Percentiles rank a stretch among this genome's conserved stretches.
These are phyloP conservation scores for Platyrinchus mystaceus DNA, from an alignment of 2,797 vertebrate genomes.

Conservation along the genomic window DNA sequence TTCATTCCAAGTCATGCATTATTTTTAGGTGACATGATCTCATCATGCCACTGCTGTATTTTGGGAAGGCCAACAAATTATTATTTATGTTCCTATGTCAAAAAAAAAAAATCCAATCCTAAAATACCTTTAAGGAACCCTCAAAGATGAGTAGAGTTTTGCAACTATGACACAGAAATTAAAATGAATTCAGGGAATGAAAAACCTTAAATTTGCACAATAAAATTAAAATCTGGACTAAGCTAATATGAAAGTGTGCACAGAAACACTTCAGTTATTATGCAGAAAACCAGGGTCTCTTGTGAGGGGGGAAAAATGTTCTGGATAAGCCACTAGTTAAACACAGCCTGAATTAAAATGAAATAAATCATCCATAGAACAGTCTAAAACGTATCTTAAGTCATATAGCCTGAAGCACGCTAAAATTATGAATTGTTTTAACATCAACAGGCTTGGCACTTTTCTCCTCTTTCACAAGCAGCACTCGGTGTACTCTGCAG, in stretches of 20 bases:
- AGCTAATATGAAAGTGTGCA: background rate
- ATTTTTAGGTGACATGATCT: conserved; percentile 17
- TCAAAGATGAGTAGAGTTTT: background rate
- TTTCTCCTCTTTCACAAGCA: background rate
- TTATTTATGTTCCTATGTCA: background rate
- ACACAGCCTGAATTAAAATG: background rate
- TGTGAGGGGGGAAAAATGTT: background rate
- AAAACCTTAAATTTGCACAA: background rate
- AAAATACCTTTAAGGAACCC: background rate
- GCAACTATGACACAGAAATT: background rate
- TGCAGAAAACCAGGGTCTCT: background rate
- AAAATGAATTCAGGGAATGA: background rate
- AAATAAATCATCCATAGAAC: background rate
- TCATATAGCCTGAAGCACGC: background rate
- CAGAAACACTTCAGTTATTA: background rate
- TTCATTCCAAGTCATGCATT: background rate
- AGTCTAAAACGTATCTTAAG: background rate
- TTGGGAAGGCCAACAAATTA: background rate
- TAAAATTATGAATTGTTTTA: background rate
- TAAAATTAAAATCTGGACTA: background rate
- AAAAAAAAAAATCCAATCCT: background rate
- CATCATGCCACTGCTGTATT: background rate
- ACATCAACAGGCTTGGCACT: background rate
- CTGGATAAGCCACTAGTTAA: background rate
- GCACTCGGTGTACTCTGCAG: background rate